Evolutionary conservation across 2,888 invertebrate species (phyloP).

Genomic region (Morinoia aosen): DNA sequence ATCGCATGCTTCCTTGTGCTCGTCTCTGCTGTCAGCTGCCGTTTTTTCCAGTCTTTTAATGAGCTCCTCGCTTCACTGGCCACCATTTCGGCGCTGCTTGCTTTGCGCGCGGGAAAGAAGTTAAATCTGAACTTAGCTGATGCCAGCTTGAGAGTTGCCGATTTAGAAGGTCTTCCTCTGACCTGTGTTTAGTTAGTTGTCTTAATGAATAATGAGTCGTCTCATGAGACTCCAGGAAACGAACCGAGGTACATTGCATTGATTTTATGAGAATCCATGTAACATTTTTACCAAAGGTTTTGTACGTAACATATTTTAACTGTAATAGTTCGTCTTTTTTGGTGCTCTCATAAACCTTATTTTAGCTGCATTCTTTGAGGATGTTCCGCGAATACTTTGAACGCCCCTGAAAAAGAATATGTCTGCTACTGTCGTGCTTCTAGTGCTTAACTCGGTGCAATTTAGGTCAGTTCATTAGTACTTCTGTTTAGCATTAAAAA

Average conservation of each 20-base stretch:
- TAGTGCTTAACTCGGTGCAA: neutral
- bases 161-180: neutral
- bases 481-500: neutral
- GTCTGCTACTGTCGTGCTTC: neutral
- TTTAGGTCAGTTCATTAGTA: no score
- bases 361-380: neutral
- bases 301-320: neutral
- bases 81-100: neutral
- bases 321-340: neutral
- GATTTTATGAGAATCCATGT: neutral
- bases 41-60: neutral
- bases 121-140: neutral
- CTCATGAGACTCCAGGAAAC: no score
- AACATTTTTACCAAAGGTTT: neutral
- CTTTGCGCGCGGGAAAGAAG: neutral
- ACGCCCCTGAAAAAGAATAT: neutral
- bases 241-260: neutral
- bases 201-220: neutral
- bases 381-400: neutral
- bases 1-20: neutral
- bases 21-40: neutral
- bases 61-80: neutral
- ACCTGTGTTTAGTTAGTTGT: neutral
- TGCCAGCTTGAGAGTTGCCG: neutral
- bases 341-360: neutral